Evolutionary conservation across 1,140 invertebrate genomes (phyloP), one percentile per base, ranked within the genome.

Genomic region (Mylabris phalerata): DNA sequence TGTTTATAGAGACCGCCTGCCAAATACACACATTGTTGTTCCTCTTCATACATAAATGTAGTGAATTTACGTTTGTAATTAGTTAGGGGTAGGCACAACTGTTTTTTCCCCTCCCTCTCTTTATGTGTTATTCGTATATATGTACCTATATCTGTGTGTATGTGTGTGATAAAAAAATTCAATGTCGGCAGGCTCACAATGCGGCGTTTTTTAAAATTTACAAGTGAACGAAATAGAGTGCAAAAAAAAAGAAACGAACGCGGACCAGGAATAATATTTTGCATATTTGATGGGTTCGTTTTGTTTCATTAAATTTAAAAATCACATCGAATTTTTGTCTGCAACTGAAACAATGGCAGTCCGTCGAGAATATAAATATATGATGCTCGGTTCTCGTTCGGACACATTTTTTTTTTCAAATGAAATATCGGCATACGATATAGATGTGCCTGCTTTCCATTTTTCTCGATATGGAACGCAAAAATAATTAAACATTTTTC

Each of bases 401-500:
- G 69, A 69, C 67, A 69, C 70, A 70, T 68, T 73, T 73, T 42
- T 72, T 72, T 71, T 42, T 72, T 72, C 70, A 69, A 72, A 72
- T 73, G 70, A 71, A 72, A 72, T 73, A 72, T 72, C 71, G 71
- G 59, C 44, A 62, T 7, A 32, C 58, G 66, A 72, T 72, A 72
- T 69, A 70, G 64, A 71, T 62, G 66, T 63, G 59, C 56, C 59
- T 56, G 61, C 63, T 42, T 42, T 10, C 66, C 61, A 61, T 67
- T 63, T 68, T 68, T 65, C 69, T 67, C 69, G 69, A 72, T 72
- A 70, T 67, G 70, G 66, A 73, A 73, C 70, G 71, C 67, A 73
- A 73, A 73, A 73, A 73, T 73, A 72, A 73, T 73, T 73, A 72
- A 72, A 73, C 71, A 73, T 73, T 73, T 73, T 72, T 73, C 71